Percentiles rank a stretch among this genome's conserved stretches.
Evolutionary conservation across 2,113 vertebrate species (phyloP).

Genomic region (Hemiscyllium ocellatum): DNA sequence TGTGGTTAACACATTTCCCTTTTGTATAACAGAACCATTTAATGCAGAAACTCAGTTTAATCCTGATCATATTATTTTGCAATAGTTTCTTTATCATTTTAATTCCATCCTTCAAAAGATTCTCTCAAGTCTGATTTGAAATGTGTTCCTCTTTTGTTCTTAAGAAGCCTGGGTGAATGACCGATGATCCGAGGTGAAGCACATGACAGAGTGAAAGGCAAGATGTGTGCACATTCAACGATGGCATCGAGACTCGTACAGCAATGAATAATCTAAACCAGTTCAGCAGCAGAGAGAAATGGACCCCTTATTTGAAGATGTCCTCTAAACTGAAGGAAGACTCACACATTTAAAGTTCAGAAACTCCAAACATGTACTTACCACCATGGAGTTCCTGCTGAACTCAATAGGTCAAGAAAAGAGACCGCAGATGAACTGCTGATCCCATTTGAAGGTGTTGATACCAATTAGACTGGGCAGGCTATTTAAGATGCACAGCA

Average conservation of each 20-base stretch:
- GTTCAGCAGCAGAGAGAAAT: not conserved
- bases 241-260: not conserved
- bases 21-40: not conserved
- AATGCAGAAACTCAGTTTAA: not conserved
- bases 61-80: not conserved
- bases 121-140: not conserved
- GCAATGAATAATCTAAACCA: not conserved
- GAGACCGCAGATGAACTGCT: not conserved
- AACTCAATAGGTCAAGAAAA: not conserved
- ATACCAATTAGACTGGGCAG: not conserved
- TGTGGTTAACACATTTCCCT: not conserved
- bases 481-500: not conserved
- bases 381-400: not conserved
- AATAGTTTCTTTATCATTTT: not conserved
- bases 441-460: not conserved
- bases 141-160: not conserved
- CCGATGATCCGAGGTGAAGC: not conserved
- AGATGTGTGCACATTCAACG: not conserved
- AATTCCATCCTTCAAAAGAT: not conserved
- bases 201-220: not conserved
- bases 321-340: not conserved
- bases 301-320: not conserved
- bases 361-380: not conserved
- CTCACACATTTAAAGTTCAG: not conserved
- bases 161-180: not conserved